phyloP scores from a whole-genome alignment of 2,797 vertebrate species.

The Momotus momota region DNA sequence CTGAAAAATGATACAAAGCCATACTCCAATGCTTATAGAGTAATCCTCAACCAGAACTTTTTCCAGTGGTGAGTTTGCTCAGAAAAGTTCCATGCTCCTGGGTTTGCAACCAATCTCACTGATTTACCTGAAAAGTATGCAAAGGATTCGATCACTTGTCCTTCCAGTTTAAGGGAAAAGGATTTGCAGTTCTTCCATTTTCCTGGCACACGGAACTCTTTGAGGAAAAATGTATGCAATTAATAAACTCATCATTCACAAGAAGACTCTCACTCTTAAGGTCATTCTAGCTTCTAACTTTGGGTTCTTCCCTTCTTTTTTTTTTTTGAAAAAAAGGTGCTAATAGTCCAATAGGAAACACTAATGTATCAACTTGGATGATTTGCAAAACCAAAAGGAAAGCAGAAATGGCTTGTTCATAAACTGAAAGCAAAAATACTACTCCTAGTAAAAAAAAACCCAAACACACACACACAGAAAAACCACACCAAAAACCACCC shows the following conservation, averaged over 20 bases:
- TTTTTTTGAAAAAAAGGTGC: not conserved
- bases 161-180: not conserved
- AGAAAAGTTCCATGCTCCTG: not conserved
- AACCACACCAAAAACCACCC: not conserved
- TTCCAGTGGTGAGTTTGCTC: not conserved
- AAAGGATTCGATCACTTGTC: not conserved
- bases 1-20: not conserved
- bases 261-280: not conserved
- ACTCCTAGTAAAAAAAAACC: not conserved
- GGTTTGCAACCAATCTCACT: not conserved
- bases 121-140: not conserved
- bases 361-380: not conserved
- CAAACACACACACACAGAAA: not conserved
- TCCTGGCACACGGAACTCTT: not conserved
- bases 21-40: not conserved
- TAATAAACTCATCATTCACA: not conserved
- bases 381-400: not conserved
- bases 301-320: fast-evolving
- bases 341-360: not conserved
- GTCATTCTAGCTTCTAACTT: not conserved
- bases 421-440: not conserved
- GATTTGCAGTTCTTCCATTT: not conserved
- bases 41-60: not conserved
- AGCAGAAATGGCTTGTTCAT: not conserved
- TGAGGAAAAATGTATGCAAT: not conserved